Base-by-base conservation (phyloP, 1,140 invertebrate genomes). In the Pseudomyrmex sp. region DNA sequence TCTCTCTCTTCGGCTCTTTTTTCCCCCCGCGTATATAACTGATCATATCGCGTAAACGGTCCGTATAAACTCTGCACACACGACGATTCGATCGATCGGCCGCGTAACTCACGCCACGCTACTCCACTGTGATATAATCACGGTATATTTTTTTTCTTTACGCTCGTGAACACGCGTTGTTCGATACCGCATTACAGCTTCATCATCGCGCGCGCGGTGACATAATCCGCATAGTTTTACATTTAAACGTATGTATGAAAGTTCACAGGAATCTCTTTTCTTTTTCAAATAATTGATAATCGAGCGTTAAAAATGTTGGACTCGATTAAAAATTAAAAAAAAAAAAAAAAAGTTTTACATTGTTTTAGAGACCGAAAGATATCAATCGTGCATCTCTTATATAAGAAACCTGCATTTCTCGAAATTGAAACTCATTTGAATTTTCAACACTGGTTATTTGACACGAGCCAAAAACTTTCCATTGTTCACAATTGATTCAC, bases 41-140 rank as follows among this genome's bases (percentile, higher is more conserved):
- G 76, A 80, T 80, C 58, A 69, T 18, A 70, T 79, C 76, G 54
- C 46, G 66, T 50, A 59, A 80, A 70, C 23, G 63, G 20, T 12
- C 56, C 44, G 76, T 59, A 23, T 58, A 70, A 79, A 79, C 35
- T 44, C 76, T 52, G 20, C n/a, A n/a, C 48, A 54, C 23, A 52
- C 50, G 48, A 54, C 23, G 54, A 72, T 61, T 72, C 44, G 52
- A 80, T 80, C 54, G 66, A 79, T 48, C 44, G 20, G 2, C 20
- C 52, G 66, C 35, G 12, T 59, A 70, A 59, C 48, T 77, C 46
- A 52, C 48, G 66, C 66, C 20, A 52, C 52, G 50, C 20, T 69
- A 69, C 20, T 52, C 15, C 66, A 23, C 18, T 48, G 48, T 20
- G 48, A 69, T 46, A 79, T 20, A 59, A 79, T 79, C 65, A 70